Conservation (phyloP, 2,797 vertebrate genomes). For the Cyprinella venusta region DNA sequence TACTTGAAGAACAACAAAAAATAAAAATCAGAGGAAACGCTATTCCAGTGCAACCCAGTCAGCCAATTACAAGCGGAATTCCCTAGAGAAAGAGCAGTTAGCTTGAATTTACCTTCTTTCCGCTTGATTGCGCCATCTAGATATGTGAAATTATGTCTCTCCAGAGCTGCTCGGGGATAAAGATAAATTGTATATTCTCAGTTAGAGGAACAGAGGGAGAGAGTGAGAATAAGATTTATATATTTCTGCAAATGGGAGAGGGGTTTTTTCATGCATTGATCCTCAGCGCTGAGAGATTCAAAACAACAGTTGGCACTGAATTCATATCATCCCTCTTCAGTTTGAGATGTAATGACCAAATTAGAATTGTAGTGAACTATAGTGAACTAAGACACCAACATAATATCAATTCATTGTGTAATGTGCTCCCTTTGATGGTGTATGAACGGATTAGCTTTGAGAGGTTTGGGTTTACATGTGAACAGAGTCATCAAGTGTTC, state of each 20-base stretch:
- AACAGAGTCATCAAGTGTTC: neutral
- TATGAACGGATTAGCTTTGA: neutral
- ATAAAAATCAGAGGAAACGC: conserved; percentile 40
- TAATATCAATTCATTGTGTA: neutral
- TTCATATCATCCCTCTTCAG: conserved; percentile 18
- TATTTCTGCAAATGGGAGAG: conserved; percentile 26
- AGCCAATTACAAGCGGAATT: conserved; percentile 61
- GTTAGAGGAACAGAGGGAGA: conserved; percentile 40
- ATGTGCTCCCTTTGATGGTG: neutral
- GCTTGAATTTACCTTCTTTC: conserved; percentile 63
- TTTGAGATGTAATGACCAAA: conserved; percentile 12
- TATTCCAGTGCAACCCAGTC: conserved; percentile 47
- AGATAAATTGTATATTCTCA: conserved; percentile 62
- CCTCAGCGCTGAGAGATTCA: conserved; percentile 16
- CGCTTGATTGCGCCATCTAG: conserved; percentile 63
- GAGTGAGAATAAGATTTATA: conserved; percentile 39
- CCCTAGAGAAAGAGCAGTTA: conserved; percentile 57
- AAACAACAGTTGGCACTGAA: conserved; percentile 24
- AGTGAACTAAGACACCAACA: neutral
- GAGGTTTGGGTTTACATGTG: neutral
- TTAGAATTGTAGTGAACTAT: conserved; percentile 10
- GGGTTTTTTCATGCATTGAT: conserved; percentile 33
- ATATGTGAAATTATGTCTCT: conserved; percentile 60
- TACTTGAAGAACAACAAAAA: conserved; percentile 34
- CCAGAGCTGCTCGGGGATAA: conserved; percentile 58